These are phyloP conservation scores for Etheostoma spectabile DNA, from an alignment of 2,113 vertebrate species.

Conservation along the genomic window DNA sequence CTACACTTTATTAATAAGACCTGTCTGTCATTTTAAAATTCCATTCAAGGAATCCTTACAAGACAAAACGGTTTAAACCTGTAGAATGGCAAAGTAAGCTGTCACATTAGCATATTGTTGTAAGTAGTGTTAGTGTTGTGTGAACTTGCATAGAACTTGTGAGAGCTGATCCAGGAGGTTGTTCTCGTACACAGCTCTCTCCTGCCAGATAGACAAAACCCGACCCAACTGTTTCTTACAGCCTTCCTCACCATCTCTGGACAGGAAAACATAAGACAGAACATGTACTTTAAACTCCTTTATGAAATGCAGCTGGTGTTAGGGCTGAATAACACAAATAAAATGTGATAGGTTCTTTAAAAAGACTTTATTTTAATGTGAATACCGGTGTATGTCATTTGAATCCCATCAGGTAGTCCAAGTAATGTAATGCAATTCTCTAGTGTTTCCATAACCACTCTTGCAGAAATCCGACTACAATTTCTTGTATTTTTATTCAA, in stretches of 20 bases:
- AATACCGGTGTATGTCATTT: not conserved
- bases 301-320: not conserved
- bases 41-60: not conserved
- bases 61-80: not conserved
- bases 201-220: conserved; percentile 98
- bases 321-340: not conserved
- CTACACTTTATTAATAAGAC: not conserved
- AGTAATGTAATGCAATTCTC: not conserved
- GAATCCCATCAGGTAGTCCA: not conserved
- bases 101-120: not conserved
- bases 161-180: conserved; percentile 95
- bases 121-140: not conserved
- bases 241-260: conserved; percentile 94
- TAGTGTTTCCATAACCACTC: not conserved
- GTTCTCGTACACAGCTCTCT: conserved; percentile 97
- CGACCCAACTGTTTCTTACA: conserved; percentile 96
- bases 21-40: not conserved
- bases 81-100: too few species aligned
- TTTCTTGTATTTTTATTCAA: not conserved
- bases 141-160: conserved; percentile 92
- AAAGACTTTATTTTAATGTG: not conserved
- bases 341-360: not conserved
- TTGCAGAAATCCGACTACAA: not conserved
- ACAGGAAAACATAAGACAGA: conserved; percentile 36
- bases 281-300: not conserved